Base-by-base conservation (phyloP, 2,797 vertebrate genomes). In the Centroberyx gerrardi region DNA sequence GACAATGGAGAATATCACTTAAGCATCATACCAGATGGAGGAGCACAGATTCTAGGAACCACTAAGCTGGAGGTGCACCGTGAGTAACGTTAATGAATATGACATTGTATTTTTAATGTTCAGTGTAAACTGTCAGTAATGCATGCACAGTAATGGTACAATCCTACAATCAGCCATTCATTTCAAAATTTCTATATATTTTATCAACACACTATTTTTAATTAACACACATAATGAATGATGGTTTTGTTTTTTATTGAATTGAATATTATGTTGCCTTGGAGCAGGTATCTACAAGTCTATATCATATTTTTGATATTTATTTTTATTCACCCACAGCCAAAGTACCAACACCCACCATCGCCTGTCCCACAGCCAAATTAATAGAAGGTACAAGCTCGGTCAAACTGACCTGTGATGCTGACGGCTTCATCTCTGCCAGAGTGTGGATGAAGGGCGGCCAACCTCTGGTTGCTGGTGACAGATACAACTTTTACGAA, bases 401-500 rank as follows among this genome's bases (percentile, higher is more conserved):
- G 4, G 66, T 87, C 54, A 84, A 78, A n/a, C 52, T 92, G 28
- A 81, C 52, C 51, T 92, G 89, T 13, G 36, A 85, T 13, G 64
- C 74, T 3, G 44, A 52, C 6, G 42, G 79, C 29, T n/a, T 14
- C 0, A 10, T 71, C 18, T 38, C 38, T 8, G 8, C 13, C 51
- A 82, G 61, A 62, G 55, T 62, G 52, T 92, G 89, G 90, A 53
- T 55, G 59, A 92, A 86, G 64, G 69, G 84, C 17, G 83, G 87
- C 55, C 36, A 54, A 48, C 61, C 75, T 17, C 65, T 90, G 36
- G 68, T 59, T 31, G 8, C 81, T 51, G 81, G 81, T n/a, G 80
- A 18, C 15, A 71, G 69, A 49, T 52, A 78, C 53, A 82, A 9
- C 42, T 61, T 92, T 58, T 59, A 74, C 3, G 53, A 80, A 1